Percentiles rank a stretch among this genome's conserved stretches.
Conservation (phyloP, 2,888 invertebrate species). For the Ectobius pallidus region DNA sequence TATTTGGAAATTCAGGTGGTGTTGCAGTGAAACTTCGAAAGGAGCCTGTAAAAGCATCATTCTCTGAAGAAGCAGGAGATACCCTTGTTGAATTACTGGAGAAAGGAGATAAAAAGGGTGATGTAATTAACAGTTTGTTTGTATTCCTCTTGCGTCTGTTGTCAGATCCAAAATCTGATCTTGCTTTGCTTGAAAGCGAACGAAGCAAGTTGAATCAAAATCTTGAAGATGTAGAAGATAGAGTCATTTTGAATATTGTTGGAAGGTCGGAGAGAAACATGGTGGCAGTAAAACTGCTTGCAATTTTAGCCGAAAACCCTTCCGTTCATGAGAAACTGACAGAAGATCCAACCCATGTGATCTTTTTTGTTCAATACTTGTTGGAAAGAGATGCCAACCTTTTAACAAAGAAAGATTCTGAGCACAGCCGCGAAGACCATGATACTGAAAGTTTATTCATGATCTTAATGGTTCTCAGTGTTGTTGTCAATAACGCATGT, state of each 20-base stretch:
- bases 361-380: conserved; percentile 53
- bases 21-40: conserved; percentile 33
- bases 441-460: conserved; percentile 50
- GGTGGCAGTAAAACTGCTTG: conserved; percentile 48
- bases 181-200: conserved; percentile 17
- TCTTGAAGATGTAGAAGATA: neutral
- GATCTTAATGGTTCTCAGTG: conserved; percentile 53
- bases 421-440: conserved; percentile 39
- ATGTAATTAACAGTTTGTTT: conserved; percentile 39
- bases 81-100: conserved; percentile 40
- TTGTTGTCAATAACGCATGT: conserved; percentile 49
- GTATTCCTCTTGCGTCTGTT: conserved; percentile 35
- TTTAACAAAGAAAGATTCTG: conserved; percentile 37
- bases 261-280: conserved; percentile 27
- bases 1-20: conserved; percentile 45
- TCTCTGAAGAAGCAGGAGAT: conserved; percentile 39
- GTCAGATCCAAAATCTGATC: conserved; percentile 33
- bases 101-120: conserved; percentile 37
- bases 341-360: conserved; percentile 51
- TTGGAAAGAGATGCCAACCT: conserved; percentile 47
- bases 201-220: conserved; percentile 5
- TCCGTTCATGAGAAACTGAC: conserved; percentile 51
- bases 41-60: conserved; percentile 15
- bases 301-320: conserved; percentile 50
- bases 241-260: conserved; percentile 26